phyloP scores from a whole-genome alignment of 2,113 vertebrate genomes.

The Pelvicachromis taeniatus region DNA sequence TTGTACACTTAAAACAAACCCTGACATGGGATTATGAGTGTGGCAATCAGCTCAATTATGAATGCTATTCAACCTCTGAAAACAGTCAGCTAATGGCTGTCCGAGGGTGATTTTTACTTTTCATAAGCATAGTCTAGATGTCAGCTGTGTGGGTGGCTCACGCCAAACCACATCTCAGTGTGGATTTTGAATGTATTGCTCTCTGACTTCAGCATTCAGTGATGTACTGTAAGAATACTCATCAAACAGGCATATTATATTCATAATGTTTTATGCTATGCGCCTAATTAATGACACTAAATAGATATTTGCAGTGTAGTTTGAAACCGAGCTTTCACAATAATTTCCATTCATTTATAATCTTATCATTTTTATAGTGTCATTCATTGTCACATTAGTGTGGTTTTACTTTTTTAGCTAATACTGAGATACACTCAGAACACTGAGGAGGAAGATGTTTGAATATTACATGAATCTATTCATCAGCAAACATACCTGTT shows the following conservation, averaged over 20 bases:
- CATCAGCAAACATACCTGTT: not conserved
- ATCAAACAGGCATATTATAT: not conserved
- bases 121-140: not conserved
- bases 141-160: not conserved
- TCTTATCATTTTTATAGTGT: not conserved
- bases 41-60: constrained; percentile 54
- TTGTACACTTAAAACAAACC: constrained; percentile 70
- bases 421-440: not conserved
- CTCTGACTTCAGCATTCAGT: not conserved
- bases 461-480: not conserved
- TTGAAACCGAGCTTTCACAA: not conserved
- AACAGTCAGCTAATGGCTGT: constrained; percentile 8
- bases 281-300: not conserved
- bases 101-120: constrained; percentile 7
- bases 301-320: not conserved
- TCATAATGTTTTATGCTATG: not conserved
- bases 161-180: not conserved
- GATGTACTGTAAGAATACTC: not conserved
- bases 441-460: not conserved
- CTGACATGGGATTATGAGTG: constrained; percentile 65
- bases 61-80: not conserved
- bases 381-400: not conserved
- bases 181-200: not conserved
- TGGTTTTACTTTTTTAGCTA: not conserved
- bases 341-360: not conserved